Evolutionary conservation across 2,113 vertebrate genomes (phyloP).

Genomic region (Bombycilla garrulus): DNA sequence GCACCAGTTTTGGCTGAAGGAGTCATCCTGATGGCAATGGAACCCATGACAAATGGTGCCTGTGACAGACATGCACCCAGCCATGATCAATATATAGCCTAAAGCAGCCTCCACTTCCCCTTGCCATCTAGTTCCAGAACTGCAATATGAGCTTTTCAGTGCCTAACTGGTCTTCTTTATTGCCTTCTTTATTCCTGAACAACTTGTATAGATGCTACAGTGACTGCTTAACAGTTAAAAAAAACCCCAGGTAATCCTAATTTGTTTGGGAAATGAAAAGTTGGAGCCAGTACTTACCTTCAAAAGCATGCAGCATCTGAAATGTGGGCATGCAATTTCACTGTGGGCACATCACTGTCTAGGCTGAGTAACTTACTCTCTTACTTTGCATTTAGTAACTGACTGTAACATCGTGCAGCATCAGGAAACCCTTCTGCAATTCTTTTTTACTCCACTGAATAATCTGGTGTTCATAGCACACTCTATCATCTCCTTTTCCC

Average conservation of each 20-base stretch:
- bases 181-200: neutral
- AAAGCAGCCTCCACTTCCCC: neutral
- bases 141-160: neutral
- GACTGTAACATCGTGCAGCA: neutral
- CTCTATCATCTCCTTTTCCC: neutral
- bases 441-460: neutral
- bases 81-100: fast-evolving
- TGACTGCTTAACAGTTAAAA: neutral
- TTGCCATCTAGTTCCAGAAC: neutral
- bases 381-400: neutral
- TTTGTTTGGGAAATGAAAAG: neutral
- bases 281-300: neutral
- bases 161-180: neutral
- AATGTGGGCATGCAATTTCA: neutral
- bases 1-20: neutral
- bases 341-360: neutral
- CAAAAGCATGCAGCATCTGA: neutral
- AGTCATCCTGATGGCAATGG: neutral
- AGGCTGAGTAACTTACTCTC: neutral
- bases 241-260: neutral
- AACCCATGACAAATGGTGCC: neutral
- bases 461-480: neutral
- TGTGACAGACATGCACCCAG: fast-evolving
- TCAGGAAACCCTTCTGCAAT: neutral
- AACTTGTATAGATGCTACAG: neutral